A percentile compares a stretch with the other conserved stretches of the same genome.
These are phyloP conservation scores for Cotesia chilonis DNA, from an alignment of 1,140 invertebrate species.

Conservation along the genomic window DNA sequence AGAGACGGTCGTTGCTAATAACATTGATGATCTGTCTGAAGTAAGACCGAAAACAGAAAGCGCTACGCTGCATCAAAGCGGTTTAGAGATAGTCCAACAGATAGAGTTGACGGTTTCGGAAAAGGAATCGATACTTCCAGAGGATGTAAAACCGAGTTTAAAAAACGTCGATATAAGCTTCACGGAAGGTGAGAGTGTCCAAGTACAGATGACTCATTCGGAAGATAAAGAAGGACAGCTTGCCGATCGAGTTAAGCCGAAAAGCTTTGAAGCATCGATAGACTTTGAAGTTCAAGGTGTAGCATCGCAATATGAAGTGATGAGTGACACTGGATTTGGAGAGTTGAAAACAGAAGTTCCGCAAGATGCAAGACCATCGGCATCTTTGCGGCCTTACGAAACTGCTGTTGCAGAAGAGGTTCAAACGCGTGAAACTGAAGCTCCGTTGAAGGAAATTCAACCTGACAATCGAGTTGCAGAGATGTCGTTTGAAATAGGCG, in stretches of 20 bases:
- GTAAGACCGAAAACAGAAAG: constrained; percentile 51
- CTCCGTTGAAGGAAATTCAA: constrained; percentile 56
- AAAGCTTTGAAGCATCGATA: constrained; percentile 60
- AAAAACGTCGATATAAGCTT: constrained; percentile 63
- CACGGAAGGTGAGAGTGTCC: constrained; percentile 63
- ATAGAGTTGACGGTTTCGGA: constrained; percentile 63
- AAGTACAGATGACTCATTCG: constrained; percentile 61
- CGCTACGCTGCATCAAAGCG: constrained; percentile 57
- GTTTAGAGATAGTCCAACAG: constrained; percentile 60
- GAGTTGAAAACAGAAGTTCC: constrained; percentile 53
- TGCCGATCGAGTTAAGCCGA: constrained; percentile 52
- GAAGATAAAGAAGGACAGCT: constrained; percentile 67
- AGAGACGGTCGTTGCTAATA: constrained; percentile 55
- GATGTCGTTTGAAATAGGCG: constrained; percentile 62
- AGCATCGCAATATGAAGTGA: constrained; percentile 66
- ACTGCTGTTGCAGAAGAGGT: constrained; percentile 61
- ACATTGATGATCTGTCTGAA: constrained; percentile 47
- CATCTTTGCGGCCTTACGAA: constrained; percentile 61
- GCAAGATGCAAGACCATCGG: constrained; percentile 57
- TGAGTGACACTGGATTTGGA: constrained; percentile 55
- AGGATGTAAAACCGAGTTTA: constrained; percentile 61
- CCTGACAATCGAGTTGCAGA: constrained; percentile 59
- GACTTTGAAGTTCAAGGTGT: constrained; percentile 65
- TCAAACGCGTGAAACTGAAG: constrained; percentile 67
- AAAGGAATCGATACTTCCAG: constrained; percentile 63